Evolutionary conservation across 2,888 invertebrate species (phyloP).

Genomic region (Erpobdella octoculata): DNA sequence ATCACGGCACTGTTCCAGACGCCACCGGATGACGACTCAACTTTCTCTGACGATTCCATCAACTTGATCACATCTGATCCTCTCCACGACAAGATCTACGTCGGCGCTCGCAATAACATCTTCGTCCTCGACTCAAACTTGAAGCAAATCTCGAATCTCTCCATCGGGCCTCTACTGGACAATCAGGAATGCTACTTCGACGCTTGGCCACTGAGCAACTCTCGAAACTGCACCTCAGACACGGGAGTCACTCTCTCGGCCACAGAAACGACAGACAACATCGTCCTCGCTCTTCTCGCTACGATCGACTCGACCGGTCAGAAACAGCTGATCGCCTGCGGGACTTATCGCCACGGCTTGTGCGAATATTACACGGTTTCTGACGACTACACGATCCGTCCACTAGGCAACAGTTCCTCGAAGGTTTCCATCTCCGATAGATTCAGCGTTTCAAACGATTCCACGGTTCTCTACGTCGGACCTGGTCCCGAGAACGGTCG

Average conservation of each 20-base stretch:
- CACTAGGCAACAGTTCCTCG: neutral
- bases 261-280: constrained; percentile 44
- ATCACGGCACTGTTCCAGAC: neutral
- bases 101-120: constrained; percentile 17
- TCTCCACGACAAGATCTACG: constrained; percentile 3
- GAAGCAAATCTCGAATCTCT: neutral
- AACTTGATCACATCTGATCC: neutral
- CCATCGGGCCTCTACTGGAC: constrained; percentile 27
- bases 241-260: neutral
- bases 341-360: constrained; percentile 46
- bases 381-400: neutral
- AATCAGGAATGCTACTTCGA: constrained; percentile 16
- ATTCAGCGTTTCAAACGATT: constrained; percentile 2
- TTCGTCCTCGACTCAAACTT: constrained; percentile 18
- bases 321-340: constrained; percentile 44
- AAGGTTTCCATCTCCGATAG: neutral
- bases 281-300: constrained; percentile 42
- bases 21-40: neutral
- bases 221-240: neutral
- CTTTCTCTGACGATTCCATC: neutral
- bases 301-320: constrained; percentile 32
- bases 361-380: constrained; percentile 39
- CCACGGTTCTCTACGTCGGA: constrained; percentile 29
- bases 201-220: neutral
- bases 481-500: constrained; percentile 28